phyloP scores from a whole-genome alignment of 2,888 invertebrate genomes.

The Hemithea aestivaria region DNA sequence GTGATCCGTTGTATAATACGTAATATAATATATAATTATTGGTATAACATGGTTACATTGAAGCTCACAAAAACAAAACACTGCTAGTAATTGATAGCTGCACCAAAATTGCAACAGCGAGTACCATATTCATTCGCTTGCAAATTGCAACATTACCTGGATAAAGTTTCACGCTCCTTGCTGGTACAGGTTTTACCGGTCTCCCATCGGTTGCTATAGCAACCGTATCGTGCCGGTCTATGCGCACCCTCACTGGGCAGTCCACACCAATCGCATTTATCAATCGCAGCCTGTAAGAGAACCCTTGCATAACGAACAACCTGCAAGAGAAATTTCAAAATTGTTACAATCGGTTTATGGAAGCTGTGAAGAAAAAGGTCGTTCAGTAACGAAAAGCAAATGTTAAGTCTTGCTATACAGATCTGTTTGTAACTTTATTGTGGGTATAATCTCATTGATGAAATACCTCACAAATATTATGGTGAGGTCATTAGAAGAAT shows the following conservation, averaged over 20 bases:
- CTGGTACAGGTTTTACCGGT: slow-evolving; percentile 62
- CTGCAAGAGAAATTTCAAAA: slow-evolving; percentile 34
- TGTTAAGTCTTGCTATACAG: no score
- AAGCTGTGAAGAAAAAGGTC: no score
- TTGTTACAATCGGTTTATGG: not conserved
- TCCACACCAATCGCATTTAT: slow-evolving; percentile 76
- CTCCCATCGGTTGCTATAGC: slow-evolving; percentile 76
- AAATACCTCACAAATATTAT: no score
- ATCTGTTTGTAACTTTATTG: no score
- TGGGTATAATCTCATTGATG: no score
- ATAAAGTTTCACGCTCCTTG: slow-evolving; percentile 58
- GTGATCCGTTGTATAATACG: no score
- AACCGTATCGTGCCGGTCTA: slow-evolving; percentile 72
- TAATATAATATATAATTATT: no score
- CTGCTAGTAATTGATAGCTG: slow-evolving; percentile 3
- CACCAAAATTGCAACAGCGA: not conserved
- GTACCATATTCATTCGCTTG: not conserved
- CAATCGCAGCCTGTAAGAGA: slow-evolving; percentile 74
- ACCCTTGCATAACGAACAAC: slow-evolving; percentile 62
- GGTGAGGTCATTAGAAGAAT: no score
- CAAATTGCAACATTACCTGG: slow-evolving; percentile 58
- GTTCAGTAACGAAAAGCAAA: no score
- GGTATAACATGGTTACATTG: no score
- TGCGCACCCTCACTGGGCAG: slow-evolving; percentile 67
- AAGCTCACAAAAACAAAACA: not conserved